phyloP scores from a whole-genome alignment of 2,797 vertebrate species.

The Argyrosomus regius region DNA sequence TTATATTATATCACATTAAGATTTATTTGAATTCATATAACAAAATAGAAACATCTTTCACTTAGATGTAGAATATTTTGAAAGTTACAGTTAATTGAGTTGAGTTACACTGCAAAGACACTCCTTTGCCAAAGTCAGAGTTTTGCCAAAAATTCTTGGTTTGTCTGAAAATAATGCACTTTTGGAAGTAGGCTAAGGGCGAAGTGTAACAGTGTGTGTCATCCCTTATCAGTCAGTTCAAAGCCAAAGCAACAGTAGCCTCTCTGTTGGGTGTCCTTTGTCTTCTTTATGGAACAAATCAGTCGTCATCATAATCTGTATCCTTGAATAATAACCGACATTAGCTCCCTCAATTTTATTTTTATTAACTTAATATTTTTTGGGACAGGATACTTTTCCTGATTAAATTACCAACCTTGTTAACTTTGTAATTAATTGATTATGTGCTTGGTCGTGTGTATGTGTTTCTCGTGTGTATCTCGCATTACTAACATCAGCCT shows the following conservation, averaged over 20 bases:
- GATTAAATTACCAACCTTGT: background rate
- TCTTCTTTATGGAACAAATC: background rate
- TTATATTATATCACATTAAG: background rate
- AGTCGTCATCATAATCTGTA: background rate
- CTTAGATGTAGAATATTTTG: background rate
- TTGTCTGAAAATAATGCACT: slow-evolving; percentile 60
- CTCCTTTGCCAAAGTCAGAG: slow-evolving; percentile 54
- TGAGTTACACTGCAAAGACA: no score
- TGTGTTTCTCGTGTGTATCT: no score
- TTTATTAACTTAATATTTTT: background rate
- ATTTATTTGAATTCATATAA: background rate
- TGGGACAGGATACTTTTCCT: background rate
- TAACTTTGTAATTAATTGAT: background rate
- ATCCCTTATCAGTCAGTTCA: slow-evolving; percentile 33
- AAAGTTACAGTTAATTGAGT: background rate
- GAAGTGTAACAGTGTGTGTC: slow-evolving; percentile 37
- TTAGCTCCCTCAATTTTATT: background rate
- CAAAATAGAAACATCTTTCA: slow-evolving; percentile 1
- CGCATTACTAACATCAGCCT: no score
- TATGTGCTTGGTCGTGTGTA: background rate
- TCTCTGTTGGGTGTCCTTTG: slow-evolving; percentile 22
- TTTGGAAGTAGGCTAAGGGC: slow-evolving; percentile 52
- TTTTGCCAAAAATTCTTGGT: slow-evolving; percentile 71
- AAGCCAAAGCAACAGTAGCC: slow-evolving; percentile 39
- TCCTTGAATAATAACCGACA: background rate